These are phyloP conservation scores for Hecatera dysodea DNA, from an alignment of 2,888 invertebrate genomes.

Conservation along the genomic window DNA sequence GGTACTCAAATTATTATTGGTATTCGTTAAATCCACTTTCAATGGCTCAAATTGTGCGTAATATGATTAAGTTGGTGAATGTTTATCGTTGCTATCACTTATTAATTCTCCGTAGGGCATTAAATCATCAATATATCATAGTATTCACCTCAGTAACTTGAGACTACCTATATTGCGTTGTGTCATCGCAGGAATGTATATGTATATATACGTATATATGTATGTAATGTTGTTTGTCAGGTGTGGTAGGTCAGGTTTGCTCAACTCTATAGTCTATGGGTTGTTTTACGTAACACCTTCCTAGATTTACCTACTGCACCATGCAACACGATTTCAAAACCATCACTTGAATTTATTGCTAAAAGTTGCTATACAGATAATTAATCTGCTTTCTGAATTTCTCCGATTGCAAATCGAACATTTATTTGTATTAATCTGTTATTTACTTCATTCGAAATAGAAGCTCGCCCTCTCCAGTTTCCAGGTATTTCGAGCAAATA, in stretches of 20 bases:
- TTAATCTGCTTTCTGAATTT: neutral
- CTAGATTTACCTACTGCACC: slow-evolving; percentile 3
- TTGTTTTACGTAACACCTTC: slow-evolving; percentile 19
- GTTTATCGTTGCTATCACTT: neutral
- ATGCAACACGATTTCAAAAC: slow-evolving; percentile 19
- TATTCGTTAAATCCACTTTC: neutral
- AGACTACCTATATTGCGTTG: slow-evolving; percentile 8
- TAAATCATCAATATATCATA: slow-evolving; percentile 9
- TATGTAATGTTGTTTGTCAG: slow-evolving; percentile 5
- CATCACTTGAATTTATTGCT: slow-evolving; percentile 10
- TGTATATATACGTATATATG: too few relatives aligned
- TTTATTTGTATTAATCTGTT: neutral
- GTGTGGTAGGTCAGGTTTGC: slow-evolving; percentile 32
- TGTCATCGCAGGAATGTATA: slow-evolving; percentile 13
- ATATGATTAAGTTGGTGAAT: neutral
- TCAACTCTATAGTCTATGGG: neutral
- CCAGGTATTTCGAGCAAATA: slow-evolving; percentile 1
- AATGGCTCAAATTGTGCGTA: neutral
- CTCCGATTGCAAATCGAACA: neutral
- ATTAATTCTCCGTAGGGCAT: neutral
- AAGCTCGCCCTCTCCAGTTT: neutral
- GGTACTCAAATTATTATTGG: neutral
- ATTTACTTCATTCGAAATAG: neutral
- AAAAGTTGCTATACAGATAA: neutral
- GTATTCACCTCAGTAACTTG: slow-evolving; percentile 16